Percentiles rank a stretch among this genome's conserved stretches.
These are phyloP conservation scores for Atta cephalotes DNA, from an alignment of 1,140 invertebrate species.

Conservation along the genomic window DNA sequence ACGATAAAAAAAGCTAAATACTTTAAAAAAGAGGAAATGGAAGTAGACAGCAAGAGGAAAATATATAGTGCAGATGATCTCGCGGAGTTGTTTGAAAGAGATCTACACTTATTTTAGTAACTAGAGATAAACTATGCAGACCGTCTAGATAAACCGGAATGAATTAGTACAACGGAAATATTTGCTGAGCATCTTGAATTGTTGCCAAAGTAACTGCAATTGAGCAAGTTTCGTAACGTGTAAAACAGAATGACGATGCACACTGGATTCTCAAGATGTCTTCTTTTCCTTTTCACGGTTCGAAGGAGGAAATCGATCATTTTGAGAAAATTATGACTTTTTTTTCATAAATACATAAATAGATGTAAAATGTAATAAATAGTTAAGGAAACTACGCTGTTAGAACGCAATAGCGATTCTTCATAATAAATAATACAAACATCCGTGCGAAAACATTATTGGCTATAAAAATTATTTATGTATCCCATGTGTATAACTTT, in stretches of 20 bases:
- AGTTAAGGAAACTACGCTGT: background rate
- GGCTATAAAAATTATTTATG: constrained; percentile 28
- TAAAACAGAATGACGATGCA: background rate
- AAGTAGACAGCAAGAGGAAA: background rate
- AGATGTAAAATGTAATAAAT: background rate
- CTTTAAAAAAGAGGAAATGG: background rate
- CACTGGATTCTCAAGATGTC: background rate
- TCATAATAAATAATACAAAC: background rate
- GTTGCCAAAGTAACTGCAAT: constrained; percentile 64
- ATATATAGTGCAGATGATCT: constrained; percentile 14
- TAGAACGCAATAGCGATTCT: background rate
- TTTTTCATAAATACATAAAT: background rate
- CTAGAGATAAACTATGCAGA: constrained; percentile 36
- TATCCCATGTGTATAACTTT: background rate
- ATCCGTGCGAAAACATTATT: background rate
- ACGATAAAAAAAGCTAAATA: background rate
- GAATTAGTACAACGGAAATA: constrained; percentile 59
- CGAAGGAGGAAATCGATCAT: background rate
- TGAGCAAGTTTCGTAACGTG: constrained; percentile 44
- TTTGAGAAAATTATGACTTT: background rate
- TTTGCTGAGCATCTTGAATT: constrained; percentile 59
- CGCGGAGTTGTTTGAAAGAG: constrained; percentile 29
- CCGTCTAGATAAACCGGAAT: constrained; percentile 40
- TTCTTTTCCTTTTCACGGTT: background rate
- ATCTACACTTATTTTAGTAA: constrained; percentile 51